phyloP scores from a whole-genome alignment of 2,113 vertebrate genomes.

The Deroptyus accipitrinus region DNA sequence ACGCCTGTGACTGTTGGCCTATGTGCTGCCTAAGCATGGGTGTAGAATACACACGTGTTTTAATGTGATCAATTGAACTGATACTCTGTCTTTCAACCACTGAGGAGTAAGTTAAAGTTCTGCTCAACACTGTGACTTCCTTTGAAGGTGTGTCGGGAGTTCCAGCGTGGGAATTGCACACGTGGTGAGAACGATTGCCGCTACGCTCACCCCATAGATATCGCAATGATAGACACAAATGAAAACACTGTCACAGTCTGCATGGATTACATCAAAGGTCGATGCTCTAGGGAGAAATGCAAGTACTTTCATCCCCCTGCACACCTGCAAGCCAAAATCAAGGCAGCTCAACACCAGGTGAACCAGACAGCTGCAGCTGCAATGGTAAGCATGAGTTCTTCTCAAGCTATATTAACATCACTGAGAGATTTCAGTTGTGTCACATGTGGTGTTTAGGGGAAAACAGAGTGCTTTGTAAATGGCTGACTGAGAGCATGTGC shows the following conservation, averaged over 20 bases:
- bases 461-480: conserved; percentile 10
- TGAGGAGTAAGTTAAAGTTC: not conserved
- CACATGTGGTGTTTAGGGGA: not conserved
- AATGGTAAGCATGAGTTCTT: conserved; percentile 82
- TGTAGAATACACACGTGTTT: not conserved
- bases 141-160: conserved; percentile 94
- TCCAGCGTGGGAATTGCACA: conserved; percentile 96
- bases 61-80: not conserved
- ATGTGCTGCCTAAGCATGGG: not conserved
- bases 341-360: conserved; percentile 95
- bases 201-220: conserved; percentile 94
- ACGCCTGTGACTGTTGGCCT: not conserved
- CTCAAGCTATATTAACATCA: not conserved
- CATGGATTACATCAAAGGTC: conserved; percentile 99
- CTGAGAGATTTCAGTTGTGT: not conserved
- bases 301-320: conserved; percentile 98
- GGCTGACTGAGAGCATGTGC: conserved; percentile 23
- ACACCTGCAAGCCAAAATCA: conserved; percentile 98
- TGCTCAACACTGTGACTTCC: conserved; percentile 44
- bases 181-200: conserved; percentile 97
- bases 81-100: not conserved
- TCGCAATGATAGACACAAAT: conserved; percentile 94
- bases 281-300: conserved; percentile 97
- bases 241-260: conserved; percentile 98
- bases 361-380: conserved; percentile 86